phyloP scores from a whole-genome alignment of 2,797 vertebrate species.

The Pipistrellus kuhlii region DNA sequence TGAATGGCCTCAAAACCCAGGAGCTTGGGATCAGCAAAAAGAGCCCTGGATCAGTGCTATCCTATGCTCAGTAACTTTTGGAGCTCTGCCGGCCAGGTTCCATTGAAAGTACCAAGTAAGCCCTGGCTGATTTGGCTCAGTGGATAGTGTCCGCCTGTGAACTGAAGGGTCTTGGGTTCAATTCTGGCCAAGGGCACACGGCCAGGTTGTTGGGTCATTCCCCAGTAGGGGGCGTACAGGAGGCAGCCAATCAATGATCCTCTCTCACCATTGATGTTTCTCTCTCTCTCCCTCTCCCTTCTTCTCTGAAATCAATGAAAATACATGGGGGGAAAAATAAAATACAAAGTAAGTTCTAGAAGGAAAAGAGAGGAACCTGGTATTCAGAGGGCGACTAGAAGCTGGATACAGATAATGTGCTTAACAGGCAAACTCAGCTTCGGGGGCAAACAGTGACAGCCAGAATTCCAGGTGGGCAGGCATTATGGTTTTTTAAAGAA shows the following conservation, averaged over 20 bases:
- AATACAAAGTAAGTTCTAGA: not conserved
- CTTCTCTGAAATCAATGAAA: too few relatives aligned
- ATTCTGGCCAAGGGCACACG: too few relatives aligned
- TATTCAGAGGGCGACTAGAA: not conserved
- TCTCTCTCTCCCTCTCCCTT: too few relatives aligned
- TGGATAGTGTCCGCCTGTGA: fast-evolving
- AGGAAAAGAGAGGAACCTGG: not conserved
- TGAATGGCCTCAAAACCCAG: not conserved
- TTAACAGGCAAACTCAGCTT: not conserved
- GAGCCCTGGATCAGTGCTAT: not conserved
- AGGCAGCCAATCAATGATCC: too few relatives aligned
- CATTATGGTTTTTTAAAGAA: not conserved
- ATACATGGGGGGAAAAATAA: not conserved
- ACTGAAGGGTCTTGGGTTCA: too few relatives aligned
- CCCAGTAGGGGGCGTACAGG: too few relatives aligned
- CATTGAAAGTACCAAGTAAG: not conserved
- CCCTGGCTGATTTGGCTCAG: not conserved
- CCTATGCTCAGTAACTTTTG: not conserved
- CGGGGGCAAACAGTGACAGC: not conserved
- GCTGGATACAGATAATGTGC: not conserved
- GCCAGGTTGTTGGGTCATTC: too few relatives aligned
- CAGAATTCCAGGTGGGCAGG: not conserved
- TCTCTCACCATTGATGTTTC: too few relatives aligned
- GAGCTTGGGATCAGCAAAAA: not conserved
- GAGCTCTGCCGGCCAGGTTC: not conserved